Base-by-base conservation (phyloP, 2,113 vertebrate species). In the Neopipo cinnamomea region DNA sequence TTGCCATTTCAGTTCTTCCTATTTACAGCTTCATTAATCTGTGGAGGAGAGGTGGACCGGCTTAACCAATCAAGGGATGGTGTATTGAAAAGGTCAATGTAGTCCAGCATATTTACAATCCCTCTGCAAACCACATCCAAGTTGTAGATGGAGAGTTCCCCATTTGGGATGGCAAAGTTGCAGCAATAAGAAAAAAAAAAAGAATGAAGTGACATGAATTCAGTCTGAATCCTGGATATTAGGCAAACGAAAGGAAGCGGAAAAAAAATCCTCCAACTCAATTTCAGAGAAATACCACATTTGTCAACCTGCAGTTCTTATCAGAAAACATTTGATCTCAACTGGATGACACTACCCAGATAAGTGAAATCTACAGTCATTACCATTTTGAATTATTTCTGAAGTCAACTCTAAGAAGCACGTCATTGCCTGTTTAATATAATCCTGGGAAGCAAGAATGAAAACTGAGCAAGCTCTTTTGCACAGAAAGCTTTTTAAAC, bases 1-100 rank as follows among this genome's bases (percentile, higher is more conserved):
- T 96, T 97, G 96, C 96, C 97, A 96, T 97, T 97, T 97, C 81
- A 67, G 59, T 80, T 85, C 82, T 85, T 87, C 78, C 82, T 96
- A 95, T 96, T 97, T 96, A 96, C 93, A 96, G 93, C 91, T 93
- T 97, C 93, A 97, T 97, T 97, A 97, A 96, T 97, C 96, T 96
- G 85, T 94, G 71, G 55, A 62, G 86, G 55, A 93, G 87, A 95
- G 90, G 92, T 58, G 83, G 91, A 82, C 70, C 5, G 8, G 96
- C 84, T 83, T 83, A 85, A 82, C 95, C 90, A 96, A 80, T 77
- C 86, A 82, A 90, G 8, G 2, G 58, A 50, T 6, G 13, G 30
- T 68, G 89, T 66, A 96, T 4, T 77, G 95, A 94, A 97, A 97
- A 97, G 91, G 91, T 96, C 95, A 94, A 2, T 1, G 0, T 68